These are phyloP conservation scores for Nymphicus hollandicus DNA, from an alignment of 2,113 vertebrate species.

Conservation along the genomic window DNA sequence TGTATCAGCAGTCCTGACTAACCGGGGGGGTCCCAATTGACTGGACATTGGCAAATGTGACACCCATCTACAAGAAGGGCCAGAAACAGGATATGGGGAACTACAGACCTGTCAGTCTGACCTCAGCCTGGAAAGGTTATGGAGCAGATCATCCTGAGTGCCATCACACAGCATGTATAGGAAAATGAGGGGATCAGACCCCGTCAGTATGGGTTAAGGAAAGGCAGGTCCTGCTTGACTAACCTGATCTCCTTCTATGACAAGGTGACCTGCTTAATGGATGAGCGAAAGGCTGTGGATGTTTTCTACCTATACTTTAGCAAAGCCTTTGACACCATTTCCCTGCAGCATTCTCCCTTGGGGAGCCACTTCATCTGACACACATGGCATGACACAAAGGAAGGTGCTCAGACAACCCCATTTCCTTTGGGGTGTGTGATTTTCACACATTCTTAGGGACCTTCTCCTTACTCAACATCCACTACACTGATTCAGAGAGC, in stretches of 20 bases:
- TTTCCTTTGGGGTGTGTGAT: background rate
- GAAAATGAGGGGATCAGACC: background rate
- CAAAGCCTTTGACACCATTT: background rate
- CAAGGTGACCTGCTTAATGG: background rate
- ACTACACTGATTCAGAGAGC: background rate
- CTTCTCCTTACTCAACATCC: background rate
- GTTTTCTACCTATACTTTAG: background rate
- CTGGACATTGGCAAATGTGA: background rate
- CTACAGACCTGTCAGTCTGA: background rate
- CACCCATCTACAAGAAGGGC: background rate
- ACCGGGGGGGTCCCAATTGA: background rate
- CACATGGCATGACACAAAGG: accelerated
- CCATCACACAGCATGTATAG: background rate
- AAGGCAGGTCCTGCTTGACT: background rate
- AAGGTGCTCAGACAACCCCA: background rate
- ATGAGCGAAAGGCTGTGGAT: background rate
- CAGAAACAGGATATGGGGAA: background rate
- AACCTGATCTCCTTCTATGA: background rate
- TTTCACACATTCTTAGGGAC: background rate
- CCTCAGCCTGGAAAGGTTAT: background rate
- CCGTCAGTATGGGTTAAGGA: background rate
- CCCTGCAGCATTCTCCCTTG: background rate
- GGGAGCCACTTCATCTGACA: background rate
- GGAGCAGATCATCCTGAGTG: background rate
- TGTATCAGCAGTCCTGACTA: background rate